Evolutionary conservation across 2,113 vertebrate species (phyloP).

Genomic region (Sceloporus undulatus): DNA sequence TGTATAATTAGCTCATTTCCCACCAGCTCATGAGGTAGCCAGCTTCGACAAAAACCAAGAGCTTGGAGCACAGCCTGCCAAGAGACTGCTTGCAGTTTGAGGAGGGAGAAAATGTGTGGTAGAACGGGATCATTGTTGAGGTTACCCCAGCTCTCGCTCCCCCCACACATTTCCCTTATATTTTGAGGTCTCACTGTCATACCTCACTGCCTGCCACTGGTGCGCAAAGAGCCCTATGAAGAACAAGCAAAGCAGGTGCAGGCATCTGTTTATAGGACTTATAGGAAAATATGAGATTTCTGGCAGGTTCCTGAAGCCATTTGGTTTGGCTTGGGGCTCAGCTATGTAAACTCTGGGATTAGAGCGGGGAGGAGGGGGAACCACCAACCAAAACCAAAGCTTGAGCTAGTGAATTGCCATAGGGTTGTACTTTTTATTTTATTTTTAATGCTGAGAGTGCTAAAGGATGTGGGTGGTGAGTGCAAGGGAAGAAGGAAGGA

Average conservation of each 20-base stretch:
- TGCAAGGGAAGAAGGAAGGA: background rate
- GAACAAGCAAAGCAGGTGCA: slow-evolving; percentile 35
- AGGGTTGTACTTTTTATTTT: too few species aligned
- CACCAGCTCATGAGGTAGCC: slow-evolving; percentile 4
- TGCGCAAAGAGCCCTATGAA: background rate
- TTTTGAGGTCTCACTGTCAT: background rate
- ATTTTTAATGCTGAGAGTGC: fast-evolving
- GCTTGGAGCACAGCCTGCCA: background rate
- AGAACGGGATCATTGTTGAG: background rate
- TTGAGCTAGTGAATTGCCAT: slow-evolving; percentile 52
- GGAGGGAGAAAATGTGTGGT: background rate
- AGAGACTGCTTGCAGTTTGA: background rate
- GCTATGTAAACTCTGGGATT: slow-evolving; percentile 64
- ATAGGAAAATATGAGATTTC: slow-evolving; percentile 65
- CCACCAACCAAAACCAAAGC: slow-evolving; percentile 38
- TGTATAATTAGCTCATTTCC: slow-evolving; percentile 48
- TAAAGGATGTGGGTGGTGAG: slow-evolving; percentile 10
- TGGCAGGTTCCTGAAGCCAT: slow-evolving; percentile 42
- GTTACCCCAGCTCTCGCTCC: fast-evolving
- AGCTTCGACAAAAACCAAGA: fast-evolving
- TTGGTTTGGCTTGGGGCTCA: slow-evolving; percentile 37
- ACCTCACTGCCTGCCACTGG: background rate
- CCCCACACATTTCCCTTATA: fast-evolving
- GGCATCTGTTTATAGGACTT: slow-evolving; percentile 46
- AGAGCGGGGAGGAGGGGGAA: slow-evolving; percentile 30